Evolutionary conservation across 2,888 invertebrate species (phyloP), one percentile per base, ranked within the genome.

Genomic region (Alloscopus bannaensis): DNA sequence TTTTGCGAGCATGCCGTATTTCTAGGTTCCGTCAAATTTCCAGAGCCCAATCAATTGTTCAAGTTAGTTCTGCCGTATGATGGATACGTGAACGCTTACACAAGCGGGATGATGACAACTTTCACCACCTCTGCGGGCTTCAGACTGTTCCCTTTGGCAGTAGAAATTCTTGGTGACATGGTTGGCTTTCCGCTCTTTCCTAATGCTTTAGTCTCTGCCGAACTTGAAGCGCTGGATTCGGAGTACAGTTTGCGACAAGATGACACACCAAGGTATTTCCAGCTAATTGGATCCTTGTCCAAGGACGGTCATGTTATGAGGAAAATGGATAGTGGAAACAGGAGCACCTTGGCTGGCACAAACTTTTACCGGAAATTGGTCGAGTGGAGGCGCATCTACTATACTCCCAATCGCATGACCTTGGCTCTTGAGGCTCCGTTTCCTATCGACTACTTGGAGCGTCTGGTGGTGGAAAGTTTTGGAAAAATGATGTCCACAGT

Each of bases 1-100:
- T 71, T 81, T 18, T 71, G 77, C 16, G 83, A 83, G 36, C 83
- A 83, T 52, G 78, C 78, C 16, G 59, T 82, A 18, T 82, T 82
- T 20, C 55, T 80, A 16, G 82, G 82, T 0, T 82, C 83, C 0
- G 66, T 42, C 13, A 82, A 82, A 24, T 83, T 71, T 57, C 80
- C 72, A 1, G 65, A 78, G 16, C 69, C 73, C 0, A 77, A 81
- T 22, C 75, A 73, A 22, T 40, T 79, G 11, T 69, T 78, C 24
- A 62, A 81, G 8, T 52, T 76, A 16, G 62, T 82, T 0, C 26
- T 66, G 16, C 73, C 82, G 0, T 71, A 76, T 22, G 69, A 78
- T 16, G 76, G 72, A 0, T 70, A 81, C 26, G 75, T 69, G 3
- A 84, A 84, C 62, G 81, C 80, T 0, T 69, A 60, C 26, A 80